phyloP scores from a whole-genome alignment of 2,113 vertebrate genomes.

The Bufo bufo region DNA sequence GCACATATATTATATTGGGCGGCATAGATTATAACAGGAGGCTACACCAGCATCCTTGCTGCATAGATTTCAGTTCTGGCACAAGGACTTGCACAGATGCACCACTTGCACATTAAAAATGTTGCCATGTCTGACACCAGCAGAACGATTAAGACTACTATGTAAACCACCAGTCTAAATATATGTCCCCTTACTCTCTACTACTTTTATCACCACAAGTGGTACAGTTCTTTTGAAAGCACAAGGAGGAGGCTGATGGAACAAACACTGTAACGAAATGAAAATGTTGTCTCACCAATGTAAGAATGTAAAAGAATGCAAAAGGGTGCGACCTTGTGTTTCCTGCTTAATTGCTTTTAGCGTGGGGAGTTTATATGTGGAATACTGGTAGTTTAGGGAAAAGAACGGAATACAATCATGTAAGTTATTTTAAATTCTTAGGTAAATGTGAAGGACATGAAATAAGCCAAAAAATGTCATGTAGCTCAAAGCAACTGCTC shows the following conservation, averaged over 20 bases:
- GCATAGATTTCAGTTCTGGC: too few relatives aligned
- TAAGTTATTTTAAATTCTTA: neutral
- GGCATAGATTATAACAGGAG: too few relatives aligned
- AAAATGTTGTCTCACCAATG: neutral
- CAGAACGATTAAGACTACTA: too few relatives aligned
- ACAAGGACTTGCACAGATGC: too few relatives aligned
- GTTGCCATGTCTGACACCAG: too few relatives aligned
- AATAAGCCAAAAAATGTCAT: neutral
- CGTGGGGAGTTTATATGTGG: neutral
- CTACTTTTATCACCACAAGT: neutral
- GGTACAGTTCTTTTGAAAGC: neutral
- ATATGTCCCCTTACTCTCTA: too few relatives aligned
- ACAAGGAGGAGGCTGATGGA: neutral
- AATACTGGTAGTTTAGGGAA: neutral
- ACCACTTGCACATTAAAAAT: too few relatives aligned
- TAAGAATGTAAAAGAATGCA: neutral
- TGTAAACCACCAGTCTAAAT: too few relatives aligned
- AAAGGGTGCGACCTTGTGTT: neutral
- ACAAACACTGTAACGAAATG: neutral
- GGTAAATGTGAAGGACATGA: neutral
- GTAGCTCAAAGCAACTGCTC: neutral
- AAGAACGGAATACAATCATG: neutral
- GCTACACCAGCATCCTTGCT: too few relatives aligned
- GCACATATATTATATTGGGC: too few relatives aligned
- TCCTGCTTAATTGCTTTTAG: neutral